These are phyloP conservation scores for Loxodonta africana DNA, from an alignment of 2,113 vertebrate genomes.

Conservation along the genomic window DNA sequence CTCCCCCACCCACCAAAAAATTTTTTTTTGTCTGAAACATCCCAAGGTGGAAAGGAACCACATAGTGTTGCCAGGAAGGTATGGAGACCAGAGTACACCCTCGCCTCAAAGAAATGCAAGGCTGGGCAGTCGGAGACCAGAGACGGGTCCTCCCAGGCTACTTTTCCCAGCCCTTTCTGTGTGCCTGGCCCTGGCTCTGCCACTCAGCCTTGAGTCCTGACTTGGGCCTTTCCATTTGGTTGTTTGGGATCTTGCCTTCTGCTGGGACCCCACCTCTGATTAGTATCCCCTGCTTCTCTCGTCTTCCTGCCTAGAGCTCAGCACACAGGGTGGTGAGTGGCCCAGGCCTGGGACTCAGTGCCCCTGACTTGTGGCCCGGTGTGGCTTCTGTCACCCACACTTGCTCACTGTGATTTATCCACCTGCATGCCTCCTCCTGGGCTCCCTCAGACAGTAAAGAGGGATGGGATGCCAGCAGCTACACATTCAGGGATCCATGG, in stretches of 20 bases:
- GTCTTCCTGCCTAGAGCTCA: no score
- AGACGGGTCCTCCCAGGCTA: fast-evolving
- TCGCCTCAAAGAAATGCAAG: not conserved
- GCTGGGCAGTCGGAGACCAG: fast-evolving
- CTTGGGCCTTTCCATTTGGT: not conserved
- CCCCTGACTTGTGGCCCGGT: not conserved
- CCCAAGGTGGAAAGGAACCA: not conserved
- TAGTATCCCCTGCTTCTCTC: fast-evolving
- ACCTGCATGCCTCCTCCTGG: no score
- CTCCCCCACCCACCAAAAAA: not conserved
- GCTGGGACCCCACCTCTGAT: not conserved
- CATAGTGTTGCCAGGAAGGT: not conserved
- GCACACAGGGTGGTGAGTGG: not conserved
- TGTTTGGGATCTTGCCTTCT: not conserved
- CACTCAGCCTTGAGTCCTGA: not conserved
- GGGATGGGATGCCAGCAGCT: no score
- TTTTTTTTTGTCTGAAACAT: not conserved
- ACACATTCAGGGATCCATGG: not conserved
- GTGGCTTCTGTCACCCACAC: not conserved
- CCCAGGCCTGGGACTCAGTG: no score
- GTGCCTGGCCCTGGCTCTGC: not conserved
- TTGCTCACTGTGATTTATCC: not conserved
- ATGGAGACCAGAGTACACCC: not conserved
- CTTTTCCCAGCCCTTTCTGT: not conserved
- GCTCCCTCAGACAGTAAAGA: not conserved